phyloP scores from a whole-genome alignment of 2,113 vertebrate species.

The Pitta sordida region DNA sequence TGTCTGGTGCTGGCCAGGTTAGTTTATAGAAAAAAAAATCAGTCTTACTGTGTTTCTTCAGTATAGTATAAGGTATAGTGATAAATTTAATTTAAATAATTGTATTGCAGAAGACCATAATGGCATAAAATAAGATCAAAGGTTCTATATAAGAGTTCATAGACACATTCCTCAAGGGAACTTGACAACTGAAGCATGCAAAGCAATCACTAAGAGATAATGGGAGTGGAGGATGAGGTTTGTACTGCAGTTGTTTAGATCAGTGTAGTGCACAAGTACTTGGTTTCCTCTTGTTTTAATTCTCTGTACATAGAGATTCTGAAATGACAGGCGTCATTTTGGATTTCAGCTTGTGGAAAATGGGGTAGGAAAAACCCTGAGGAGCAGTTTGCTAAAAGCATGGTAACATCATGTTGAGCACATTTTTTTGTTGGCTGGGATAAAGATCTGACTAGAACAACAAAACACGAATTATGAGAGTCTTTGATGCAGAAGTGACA shows the following conservation, averaged over 20 bases:
- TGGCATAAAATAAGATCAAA: not conserved
- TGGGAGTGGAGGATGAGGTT: not conserved
- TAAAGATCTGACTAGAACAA: not conserved
- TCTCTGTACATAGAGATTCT: not conserved
- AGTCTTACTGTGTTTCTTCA: not conserved
- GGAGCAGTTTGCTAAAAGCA: not conserved
- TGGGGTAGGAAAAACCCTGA: not conserved
- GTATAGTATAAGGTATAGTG: not conserved
- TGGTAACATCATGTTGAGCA: not conserved
- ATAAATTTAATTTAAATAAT: not conserved
- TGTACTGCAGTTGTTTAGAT: not conserved
- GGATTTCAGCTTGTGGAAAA: not conserved
- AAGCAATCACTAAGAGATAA: not conserved
- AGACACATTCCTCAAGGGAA: not conserved
- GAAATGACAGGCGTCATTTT: not conserved
- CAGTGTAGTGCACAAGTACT: not conserved
- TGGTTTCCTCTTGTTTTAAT: not conserved
- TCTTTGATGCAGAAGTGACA: not conserved
- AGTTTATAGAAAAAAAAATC: not conserved
- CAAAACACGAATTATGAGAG: not conserved
- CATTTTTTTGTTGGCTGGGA: not conserved
- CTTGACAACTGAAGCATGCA: not conserved
- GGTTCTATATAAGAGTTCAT: not conserved
- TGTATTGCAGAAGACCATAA: not conserved
- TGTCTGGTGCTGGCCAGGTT: conserved; percentile 95